Conservation (phyloP, 2,113 vertebrate genomes). For the Grantiella picta region DNA sequence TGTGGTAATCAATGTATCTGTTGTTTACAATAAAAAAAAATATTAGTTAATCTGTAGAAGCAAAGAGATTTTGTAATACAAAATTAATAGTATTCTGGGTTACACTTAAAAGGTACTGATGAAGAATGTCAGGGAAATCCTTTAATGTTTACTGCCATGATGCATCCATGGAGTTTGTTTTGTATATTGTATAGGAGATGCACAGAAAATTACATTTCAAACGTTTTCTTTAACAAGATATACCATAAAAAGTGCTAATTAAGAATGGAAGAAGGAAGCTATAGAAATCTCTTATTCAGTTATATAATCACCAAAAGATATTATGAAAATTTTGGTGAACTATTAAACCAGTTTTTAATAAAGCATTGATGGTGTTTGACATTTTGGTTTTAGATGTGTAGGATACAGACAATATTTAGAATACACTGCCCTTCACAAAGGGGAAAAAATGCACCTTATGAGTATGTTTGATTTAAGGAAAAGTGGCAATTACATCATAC, state of each 20-base stretch:
- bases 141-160: not conserved
- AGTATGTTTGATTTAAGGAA: not conserved
- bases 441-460: not conserved
- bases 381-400: not conserved
- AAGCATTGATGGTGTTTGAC: not conserved
- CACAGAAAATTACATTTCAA: not conserved
- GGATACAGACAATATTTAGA: not conserved
- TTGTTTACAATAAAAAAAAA: not conserved
- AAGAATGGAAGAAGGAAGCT: not conserved
- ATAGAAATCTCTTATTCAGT: not conserved
- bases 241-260: not conserved
- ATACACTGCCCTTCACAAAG: not conserved
- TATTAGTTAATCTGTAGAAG: not conserved
- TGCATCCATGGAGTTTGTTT: not conserved
- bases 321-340: not conserved
- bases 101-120: not conserved
- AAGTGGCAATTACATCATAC: not conserved
- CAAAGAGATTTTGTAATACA: not conserved
- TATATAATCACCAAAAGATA: not conserved
- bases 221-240: not conserved
- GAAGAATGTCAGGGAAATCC: not conserved
- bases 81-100: not conserved
- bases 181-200: not conserved
- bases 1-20: not conserved
- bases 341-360: not conserved